Evolutionary conservation across 1,140 invertebrate genomes (phyloP).

Genomic region (Sycophila sp.): DNA sequence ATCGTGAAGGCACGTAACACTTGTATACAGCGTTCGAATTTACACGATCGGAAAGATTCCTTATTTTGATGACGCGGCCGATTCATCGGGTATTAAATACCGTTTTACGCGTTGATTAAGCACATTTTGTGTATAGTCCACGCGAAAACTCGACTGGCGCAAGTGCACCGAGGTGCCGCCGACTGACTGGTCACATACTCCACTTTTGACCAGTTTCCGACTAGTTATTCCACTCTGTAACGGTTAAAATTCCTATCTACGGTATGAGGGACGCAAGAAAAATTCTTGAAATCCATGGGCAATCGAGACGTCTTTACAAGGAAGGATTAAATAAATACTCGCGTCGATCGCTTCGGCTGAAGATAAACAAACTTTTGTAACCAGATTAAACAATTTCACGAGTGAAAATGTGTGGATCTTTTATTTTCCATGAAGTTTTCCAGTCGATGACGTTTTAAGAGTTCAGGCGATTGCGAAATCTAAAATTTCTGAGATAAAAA

Average conservation of each 20-base stretch:
- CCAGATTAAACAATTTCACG: not conserved
- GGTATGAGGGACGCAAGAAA: not conserved
- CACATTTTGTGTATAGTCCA: slow-evolving; percentile 21
- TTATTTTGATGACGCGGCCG: not conserved
- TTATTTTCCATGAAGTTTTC: too few species aligned
- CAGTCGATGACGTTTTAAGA: too few species aligned
- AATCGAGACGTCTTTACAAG: slow-evolving; percentile 5
- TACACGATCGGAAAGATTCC: not conserved
- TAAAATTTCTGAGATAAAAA: too few species aligned
- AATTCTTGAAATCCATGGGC: slow-evolving; percentile 4
- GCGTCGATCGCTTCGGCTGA: too few species aligned
- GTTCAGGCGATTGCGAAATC: too few species aligned
- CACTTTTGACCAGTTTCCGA: slow-evolving; percentile 29
- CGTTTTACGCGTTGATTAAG: slow-evolving; percentile 24
- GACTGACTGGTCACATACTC: slow-evolving; percentile 29
- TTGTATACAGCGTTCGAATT: too few species aligned
- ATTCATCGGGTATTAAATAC: not conserved
- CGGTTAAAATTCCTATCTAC: slow-evolving; percentile 6
- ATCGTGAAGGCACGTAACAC: too few species aligned
- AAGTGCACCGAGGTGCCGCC: slow-evolving; percentile 7
- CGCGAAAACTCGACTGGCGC: not conserved
- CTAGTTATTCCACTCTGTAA: slow-evolving; percentile 30
- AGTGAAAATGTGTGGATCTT: too few species aligned
- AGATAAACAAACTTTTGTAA: not conserved
- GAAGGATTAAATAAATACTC: not conserved